Evolutionary conservation across 2,113 vertebrate species (phyloP).

Genomic region (Mobula birostris): DNA sequence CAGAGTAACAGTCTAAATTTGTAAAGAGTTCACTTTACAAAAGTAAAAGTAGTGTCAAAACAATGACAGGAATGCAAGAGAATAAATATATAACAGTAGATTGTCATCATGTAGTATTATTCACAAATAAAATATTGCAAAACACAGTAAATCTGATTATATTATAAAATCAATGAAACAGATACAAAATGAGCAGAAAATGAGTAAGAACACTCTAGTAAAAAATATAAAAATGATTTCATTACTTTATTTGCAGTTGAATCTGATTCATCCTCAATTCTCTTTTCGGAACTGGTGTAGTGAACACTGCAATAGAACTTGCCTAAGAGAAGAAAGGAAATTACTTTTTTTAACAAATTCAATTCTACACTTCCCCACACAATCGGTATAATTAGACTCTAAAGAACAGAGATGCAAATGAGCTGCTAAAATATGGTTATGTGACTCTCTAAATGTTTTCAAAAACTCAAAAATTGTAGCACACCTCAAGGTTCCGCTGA

Average conservation of each 20-base stretch:
- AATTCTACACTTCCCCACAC: not conserved
- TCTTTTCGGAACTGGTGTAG: not conserved
- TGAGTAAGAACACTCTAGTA: no score
- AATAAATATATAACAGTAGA: not conserved
- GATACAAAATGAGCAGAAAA: no score
- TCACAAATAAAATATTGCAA: no score
- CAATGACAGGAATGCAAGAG: not conserved
- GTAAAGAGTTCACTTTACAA: not conserved
- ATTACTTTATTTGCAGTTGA: not conserved
- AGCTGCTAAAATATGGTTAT: no score
- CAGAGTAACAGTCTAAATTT: not conserved
- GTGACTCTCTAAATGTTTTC: no score
- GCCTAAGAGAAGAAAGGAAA: slow-evolving; percentile 1
- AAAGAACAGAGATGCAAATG: no score
- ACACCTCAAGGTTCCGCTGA: not conserved
- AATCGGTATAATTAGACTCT: not conserved
- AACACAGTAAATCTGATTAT: no score
- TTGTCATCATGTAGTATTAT: not conserved
- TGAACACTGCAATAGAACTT: slow-evolving; percentile 6
- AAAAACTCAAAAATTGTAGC: not conserved
- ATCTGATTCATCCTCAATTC: not conserved
- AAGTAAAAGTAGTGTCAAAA: not conserved
- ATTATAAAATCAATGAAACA: no score
- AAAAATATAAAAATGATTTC: not conserved
- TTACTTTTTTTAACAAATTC: not conserved